Evolutionary conservation across 2,888 invertebrate species (phyloP), one percentile per base, ranked within the genome.

Genomic region (Molanna angustata): DNA sequence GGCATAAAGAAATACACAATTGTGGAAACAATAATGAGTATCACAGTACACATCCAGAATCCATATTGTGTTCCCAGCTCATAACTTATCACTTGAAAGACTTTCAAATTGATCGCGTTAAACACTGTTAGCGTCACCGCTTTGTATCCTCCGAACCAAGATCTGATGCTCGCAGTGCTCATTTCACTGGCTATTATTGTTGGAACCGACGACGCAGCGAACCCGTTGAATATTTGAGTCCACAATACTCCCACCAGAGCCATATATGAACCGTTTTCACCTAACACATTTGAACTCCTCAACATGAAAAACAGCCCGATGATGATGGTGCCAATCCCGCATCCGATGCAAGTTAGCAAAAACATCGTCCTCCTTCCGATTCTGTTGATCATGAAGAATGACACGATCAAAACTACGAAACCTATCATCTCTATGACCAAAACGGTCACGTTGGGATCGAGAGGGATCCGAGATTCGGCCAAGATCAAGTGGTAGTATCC

Each of bases 81-180:
- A 21, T 40, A 40, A 19, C 18, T 13, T 4, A 52, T 46, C 9
- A 32, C 18, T 46, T 52, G 40, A 21, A 52, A 52, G 13, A 41
- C 4, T 20, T 46, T 40, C 13, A 33, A 22, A 13, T 27, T 46
- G 1, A 46, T 19, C 1, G 52, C 21, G 18, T 32, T 46, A 14
- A 52, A 45, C 6, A 46, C 40, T 3, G 40, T 32, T 19, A 40
- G 11, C 13, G 13, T 14, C 6, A 46, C 39, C 1, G 40, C 21
- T 18, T 27, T 45, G 7, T 41, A 46, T 21, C 31, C 46, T 27
- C 46, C 40, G 20, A 37, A 52, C 40, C 45, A 52, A 11, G 52
- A 40, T 20, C 52, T 18, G 4, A 52, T 27, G 22, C 52, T 52
- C 2, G 52, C 52, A 4, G 52, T 46, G 21, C 52, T 46, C 41